phyloP scores from a whole-genome alignment of 2,113 vertebrate genomes.

The Scatophagus argus region DNA sequence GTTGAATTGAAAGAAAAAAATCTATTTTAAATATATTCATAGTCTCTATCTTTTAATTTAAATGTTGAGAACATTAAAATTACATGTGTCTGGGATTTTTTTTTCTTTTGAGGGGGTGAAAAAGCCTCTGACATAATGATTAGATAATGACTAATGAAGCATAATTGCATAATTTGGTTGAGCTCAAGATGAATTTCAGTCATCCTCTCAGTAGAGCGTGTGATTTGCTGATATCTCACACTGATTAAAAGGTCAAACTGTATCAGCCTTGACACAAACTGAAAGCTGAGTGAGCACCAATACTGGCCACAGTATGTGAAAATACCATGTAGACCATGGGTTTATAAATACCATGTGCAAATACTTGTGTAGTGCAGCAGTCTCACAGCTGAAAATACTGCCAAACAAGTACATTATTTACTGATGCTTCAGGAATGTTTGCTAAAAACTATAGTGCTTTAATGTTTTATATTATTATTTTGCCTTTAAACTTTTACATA shows the following conservation, averaged over 20 bases:
- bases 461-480: too few species aligned
- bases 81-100: background rate
- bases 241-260: background rate
- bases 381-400: background rate
- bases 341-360: too few species aligned
- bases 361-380: background rate
- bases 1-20: background rate
- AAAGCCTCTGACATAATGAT: background rate
- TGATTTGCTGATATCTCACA: background rate
- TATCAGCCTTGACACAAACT: background rate
- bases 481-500: too few species aligned
- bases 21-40: background rate
- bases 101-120: background rate
- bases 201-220: background rate
- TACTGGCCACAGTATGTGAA: background rate
- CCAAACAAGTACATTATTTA: background rate
- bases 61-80: conserved; percentile 1
- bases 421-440: too few species aligned
- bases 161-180: background rate
- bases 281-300: background rate
- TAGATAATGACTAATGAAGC: background rate
- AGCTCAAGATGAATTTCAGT: conserved; percentile 15
- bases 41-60: background rate
- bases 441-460: too few species aligned
- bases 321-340: too few species aligned